phyloP scores from a whole-genome alignment of 30 jellyfish, hydroid and myxozoan species.

The Euphysa ruthae region DNA sequence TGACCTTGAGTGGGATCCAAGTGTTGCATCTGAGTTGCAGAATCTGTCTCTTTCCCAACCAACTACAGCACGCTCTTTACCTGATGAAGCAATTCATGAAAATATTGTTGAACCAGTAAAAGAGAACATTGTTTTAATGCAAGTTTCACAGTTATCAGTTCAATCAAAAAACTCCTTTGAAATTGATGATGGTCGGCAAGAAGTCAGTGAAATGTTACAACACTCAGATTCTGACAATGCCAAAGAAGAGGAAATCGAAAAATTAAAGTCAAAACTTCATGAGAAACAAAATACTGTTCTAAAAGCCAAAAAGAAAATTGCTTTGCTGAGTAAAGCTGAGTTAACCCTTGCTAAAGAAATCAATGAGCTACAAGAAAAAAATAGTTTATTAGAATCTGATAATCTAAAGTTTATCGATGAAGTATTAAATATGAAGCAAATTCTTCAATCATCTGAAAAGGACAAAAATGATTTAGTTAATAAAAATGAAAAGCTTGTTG shows the following conservation, averaged over 20 bases:
- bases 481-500: conserved; percentile 31
- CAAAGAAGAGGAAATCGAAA: conserved; percentile 11
- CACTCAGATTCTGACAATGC: background rate
- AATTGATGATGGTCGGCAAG: too few relatives aligned
- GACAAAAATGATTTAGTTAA: conserved; percentile 8
- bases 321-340: conserved; percentile 67
- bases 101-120: too few relatives aligned
- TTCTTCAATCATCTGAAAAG: conserved; percentile 7
- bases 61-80: too few relatives aligned
- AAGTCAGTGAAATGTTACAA: too few relatives aligned
- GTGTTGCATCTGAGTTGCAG: conserved; percentile 12
- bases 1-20: conserved; percentile 17
- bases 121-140: too few relatives aligned
- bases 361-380: conserved; percentile 15
- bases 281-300: background rate
- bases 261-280: background rate
- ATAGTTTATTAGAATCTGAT: background rate
- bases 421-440: conserved; percentile 8
- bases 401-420: background rate
- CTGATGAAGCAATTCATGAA: too few relatives aligned
- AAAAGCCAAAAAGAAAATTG: conserved; percentile 50
- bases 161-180: too few relatives aligned
- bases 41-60: too few relatives aligned
- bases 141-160: too few relatives aligned
- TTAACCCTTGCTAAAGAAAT: conserved; percentile 52